phyloP scores from a whole-genome alignment of 2,888 invertebrate genomes.

The Alitta virens region DNA sequence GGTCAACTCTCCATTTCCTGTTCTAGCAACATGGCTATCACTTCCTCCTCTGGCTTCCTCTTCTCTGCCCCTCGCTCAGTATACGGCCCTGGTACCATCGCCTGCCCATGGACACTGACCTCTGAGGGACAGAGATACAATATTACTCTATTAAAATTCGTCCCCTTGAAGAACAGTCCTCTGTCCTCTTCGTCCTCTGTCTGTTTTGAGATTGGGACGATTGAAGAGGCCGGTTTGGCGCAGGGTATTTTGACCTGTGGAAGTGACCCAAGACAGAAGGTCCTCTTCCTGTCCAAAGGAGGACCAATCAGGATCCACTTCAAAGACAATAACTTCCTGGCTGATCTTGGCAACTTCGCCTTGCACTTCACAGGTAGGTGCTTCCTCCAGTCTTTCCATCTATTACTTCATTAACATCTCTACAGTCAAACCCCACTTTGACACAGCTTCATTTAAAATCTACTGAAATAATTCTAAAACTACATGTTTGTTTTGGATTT shows the following conservation, averaged over 20 bases:
- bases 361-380: constrained; percentile 18
- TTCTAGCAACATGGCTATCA: not conserved
- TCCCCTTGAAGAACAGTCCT: not conserved
- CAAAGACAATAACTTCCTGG: constrained; percentile 6
- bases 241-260: constrained; percentile 10
- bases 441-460: too few relatives aligned
- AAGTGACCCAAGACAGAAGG: not conserved
- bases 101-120: constrained; percentile 6
- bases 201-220: constrained; percentile 9
- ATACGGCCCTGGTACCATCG: constrained; percentile 1
- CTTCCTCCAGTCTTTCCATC: too few relatives aligned
- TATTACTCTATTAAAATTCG: constrained; percentile 8
- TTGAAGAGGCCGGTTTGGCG: not conserved
- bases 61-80: not conserved
- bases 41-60: not conserved
- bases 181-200: constrained; percentile 6
- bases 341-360: constrained; percentile 10
- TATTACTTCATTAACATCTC: too few relatives aligned
- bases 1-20: too few relatives aligned
- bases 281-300: constrained; percentile 12
- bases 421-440: too few relatives aligned
- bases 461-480: too few relatives aligned
- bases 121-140: constrained; percentile 4
- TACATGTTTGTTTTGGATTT: too few relatives aligned
- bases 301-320: constrained; percentile 13